A percentile compares a stretch with the other conserved stretches of the same genome.
Conservation (phyloP, 2,113 vertebrate genomes). For the Brachypodius melanocephalos region DNA sequence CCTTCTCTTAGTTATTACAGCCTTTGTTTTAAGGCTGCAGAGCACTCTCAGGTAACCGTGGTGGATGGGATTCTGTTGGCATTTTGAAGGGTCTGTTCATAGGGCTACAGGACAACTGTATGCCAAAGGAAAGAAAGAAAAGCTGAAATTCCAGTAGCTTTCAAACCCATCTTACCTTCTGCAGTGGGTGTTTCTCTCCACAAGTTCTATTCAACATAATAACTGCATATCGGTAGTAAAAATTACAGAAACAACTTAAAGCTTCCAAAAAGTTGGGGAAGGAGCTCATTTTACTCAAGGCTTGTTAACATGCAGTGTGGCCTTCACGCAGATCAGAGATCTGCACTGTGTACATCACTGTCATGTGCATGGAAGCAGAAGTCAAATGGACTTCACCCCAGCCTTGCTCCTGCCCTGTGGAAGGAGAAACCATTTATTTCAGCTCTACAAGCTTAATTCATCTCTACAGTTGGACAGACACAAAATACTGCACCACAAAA, state of each 20-base stretch:
- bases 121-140: background rate
- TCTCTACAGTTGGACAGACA: background rate
- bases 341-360: no score
- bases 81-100: background rate
- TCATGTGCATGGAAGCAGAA: background rate
- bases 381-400: background rate
- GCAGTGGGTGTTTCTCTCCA: background rate
- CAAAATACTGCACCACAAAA: background rate
- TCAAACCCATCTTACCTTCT: background rate
- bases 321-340: background rate
- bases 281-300: background rate
- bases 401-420: background rate
- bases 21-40: background rate
- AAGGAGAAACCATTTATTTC: background rate
- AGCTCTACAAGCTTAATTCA: background rate
- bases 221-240: background rate
- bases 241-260: background rate
- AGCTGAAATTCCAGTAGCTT: background rate
- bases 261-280: background rate
- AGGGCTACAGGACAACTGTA: background rate
- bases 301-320: accelerated
- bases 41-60: background rate
- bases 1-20: background rate
- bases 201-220: background rate
- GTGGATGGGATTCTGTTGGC: accelerated